Conservation (phyloP, 2,113 vertebrate genomes). For the Coryphaenoides rupestris region DNA sequence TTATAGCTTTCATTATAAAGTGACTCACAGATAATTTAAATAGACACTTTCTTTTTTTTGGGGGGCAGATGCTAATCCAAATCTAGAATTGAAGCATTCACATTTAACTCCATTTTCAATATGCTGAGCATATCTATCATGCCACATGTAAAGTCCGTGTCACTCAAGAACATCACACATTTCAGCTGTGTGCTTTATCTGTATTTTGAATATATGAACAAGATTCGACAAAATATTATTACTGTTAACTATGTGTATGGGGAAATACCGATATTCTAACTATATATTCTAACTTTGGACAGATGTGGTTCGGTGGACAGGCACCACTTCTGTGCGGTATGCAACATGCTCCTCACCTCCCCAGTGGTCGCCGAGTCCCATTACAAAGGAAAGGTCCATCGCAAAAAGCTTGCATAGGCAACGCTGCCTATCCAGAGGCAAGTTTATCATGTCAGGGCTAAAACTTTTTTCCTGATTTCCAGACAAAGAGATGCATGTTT, state of each 20-base stretch:
- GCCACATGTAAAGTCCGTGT: background rate
- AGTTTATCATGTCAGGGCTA: slow-evolving; percentile 22
- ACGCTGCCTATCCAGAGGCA: slow-evolving; percentile 39
- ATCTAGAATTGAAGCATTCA: too few relatives aligned
- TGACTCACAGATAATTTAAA: too few relatives aligned
- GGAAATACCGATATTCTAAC: too few relatives aligned
- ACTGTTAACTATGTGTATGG: too few relatives aligned
- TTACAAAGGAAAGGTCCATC: slow-evolving; percentile 78
- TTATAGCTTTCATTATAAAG: too few relatives aligned
- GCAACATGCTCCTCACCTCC: slow-evolving; percentile 79
- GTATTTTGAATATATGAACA: too few relatives aligned
- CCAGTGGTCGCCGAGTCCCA: slow-evolving; percentile 71
- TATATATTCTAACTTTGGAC: background rate
- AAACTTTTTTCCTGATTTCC: background rate
- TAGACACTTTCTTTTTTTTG: too few relatives aligned
- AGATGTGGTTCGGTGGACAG: slow-evolving; percentile 55
- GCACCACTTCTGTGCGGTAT: slow-evolving; percentile 76
- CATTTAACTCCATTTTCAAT: too few relatives aligned
- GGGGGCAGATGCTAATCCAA: too few relatives aligned
- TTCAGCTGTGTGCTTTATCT: too few relatives aligned
- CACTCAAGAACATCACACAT: background rate
- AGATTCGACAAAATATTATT: too few relatives aligned
- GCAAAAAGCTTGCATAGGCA: slow-evolving; percentile 72
- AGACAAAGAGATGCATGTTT: too few relatives aligned
- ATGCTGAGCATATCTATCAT: background rate